Base-by-base conservation (phyloP, 2,888 invertebrate genomes). In the Chromoteleia sp. region DNA sequence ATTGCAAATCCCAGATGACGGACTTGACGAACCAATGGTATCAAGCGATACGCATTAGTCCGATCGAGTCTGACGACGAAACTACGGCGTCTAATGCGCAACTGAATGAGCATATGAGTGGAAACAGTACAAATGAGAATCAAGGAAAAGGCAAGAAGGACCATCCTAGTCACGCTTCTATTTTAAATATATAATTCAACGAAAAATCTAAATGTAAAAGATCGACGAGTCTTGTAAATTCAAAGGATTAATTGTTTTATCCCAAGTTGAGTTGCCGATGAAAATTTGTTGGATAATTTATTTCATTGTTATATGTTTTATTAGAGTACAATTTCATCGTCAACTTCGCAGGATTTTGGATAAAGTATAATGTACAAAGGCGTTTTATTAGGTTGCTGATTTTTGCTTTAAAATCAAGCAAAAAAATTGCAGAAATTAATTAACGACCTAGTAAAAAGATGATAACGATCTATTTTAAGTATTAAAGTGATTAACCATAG, bases 21-120 rank as follows among this genome's bases (percentile, higher is more conserved):
- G 97, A 97, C 92, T 93, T 99, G 84, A 98, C 98, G 0, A 98
- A 98, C 90, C 97, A 98, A 91, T 99, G 98, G 98, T 98, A 98
- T 92, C 97, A 98, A 91, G 98, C 98, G 0, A 98, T 98, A 85
- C 94, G 97, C 79, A 96, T 97, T 87, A 96, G 97, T 54, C 97
- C 98, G 7, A 94, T 96, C 82, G 96, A 97, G 87, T 96, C 97
- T 29, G 97, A 97, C 48, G 96, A 97, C 79, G 94, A 89, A 39
- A 89, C 90, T 10, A 89, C 88, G 2, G 88, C 89, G 0, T 90
- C 91, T 36, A 91, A 89, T 7, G 88, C 89, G 43, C 90, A 91
- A 71, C 84, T 91, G 25, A 90, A 43, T 12, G 68, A 73, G 8
- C 65, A 70, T 39, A 68, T 76, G 68, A 68, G 50, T 14, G 68